Conservation (phyloP, 1,140 invertebrate genomes). For the Bradynema listronoti region DNA sequence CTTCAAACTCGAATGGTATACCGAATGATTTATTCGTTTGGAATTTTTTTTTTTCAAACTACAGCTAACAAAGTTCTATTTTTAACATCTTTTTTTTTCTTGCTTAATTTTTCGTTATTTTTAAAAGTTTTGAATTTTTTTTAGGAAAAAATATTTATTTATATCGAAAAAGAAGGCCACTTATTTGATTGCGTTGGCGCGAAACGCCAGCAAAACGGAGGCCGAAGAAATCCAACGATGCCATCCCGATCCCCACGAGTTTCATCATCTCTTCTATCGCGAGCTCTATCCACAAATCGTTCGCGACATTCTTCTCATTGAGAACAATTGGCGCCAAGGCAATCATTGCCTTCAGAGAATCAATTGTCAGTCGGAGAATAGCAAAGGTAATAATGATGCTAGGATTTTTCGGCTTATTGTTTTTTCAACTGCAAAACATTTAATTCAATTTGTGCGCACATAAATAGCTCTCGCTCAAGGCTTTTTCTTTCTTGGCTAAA, state of each 20-base stretch:
- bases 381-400: constrained; percentile 44
- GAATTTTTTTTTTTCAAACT: no score
- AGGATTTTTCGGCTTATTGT: constrained; percentile 2
- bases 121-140: no score
- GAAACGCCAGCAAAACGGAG: constrained; percentile 2
- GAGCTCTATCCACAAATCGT: constrained; percentile 94
- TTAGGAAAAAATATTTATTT: constrained; percentile 37
- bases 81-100: no score
- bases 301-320: constrained; percentile 77
- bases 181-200: constrained; percentile 23
- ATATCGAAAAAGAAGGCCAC: constrained; percentile 32
- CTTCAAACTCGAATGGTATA: no score
- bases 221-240: constrained; percentile 18
- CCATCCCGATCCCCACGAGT: constrained; percentile 21
- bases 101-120: no score
- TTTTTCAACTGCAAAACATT: no score
- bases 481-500: constrained; percentile 4
- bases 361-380: constrained; percentile 88
- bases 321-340: constrained; percentile 95
- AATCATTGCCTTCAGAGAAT: constrained; percentile 90
- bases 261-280: constrained; percentile 80
- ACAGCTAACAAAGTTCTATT: background rate
- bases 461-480: no score
- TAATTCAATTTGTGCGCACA: no score
- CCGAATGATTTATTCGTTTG: no score